phyloP scores from a whole-genome alignment of 1,140 invertebrate genomes.

The Euura lappo region DNA sequence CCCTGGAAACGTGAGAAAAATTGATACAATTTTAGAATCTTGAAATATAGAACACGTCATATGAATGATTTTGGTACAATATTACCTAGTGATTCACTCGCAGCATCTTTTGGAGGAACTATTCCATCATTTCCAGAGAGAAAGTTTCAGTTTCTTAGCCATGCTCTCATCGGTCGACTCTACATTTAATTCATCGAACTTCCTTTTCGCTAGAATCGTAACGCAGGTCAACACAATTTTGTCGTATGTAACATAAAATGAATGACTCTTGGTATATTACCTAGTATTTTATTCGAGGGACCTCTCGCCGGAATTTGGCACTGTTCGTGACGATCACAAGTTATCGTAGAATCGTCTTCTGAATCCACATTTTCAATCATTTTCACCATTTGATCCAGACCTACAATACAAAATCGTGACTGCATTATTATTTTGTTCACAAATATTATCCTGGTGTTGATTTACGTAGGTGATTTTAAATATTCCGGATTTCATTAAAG shows the following conservation, averaged over 20 bases:
- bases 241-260: not conserved
- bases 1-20: no score
- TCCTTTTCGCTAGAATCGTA: not conserved
- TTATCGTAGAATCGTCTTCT: not conserved
- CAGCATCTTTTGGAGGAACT: no score
- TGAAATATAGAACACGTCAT: no score
- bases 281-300: not conserved
- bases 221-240: not conserved
- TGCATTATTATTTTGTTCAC: no score
- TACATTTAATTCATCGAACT: not conserved
- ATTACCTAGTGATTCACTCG: no score
- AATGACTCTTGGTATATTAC: not conserved
- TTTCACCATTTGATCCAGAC: not conserved
- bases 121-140: no score
- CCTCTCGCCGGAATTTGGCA: not conserved
- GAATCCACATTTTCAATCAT: not conserved
- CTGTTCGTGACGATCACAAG: not conserved
- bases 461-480: not conserved
- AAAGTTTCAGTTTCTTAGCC: no score
- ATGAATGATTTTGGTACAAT: no score
- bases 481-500: not conserved
- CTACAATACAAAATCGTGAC: not conserved
- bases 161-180: no score
- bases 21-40: no score
- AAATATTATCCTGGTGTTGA: not conserved